Base-by-base conservation (phyloP, 2,888 invertebrate species). In the Venustoraphidia nigricollis region DNA sequence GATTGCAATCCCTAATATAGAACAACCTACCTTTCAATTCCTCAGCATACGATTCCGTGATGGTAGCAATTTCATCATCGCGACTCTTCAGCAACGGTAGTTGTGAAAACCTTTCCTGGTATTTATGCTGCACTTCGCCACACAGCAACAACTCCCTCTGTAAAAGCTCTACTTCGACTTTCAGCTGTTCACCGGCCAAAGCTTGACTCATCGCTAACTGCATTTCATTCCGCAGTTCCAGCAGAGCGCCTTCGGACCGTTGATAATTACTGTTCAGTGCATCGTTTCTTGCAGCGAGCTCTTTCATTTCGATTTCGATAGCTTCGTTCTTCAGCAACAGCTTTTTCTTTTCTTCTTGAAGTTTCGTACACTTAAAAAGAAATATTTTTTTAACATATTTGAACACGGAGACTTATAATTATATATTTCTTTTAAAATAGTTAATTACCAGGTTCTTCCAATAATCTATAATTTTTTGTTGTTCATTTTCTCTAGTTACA, bases 91-190 rank as follows among this genome's bases (percentile, higher is more conserved):
- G 60, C 34, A 67, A 64, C 17, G 68, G 63, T 17, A 74, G 57
- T 54, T 72, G 70, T 8, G 66, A 62, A 41, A 77, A 60, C 50
- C 67, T 67, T 57, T 77, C 75, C 34, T 70, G 66, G 56, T 73
- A 73, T 52, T 72, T 71, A 40, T 71, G 60, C 53, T 76, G 74
- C 17, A 74, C 64, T 59, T 78, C 77, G 2, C 77, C 75, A 59
- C 73, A 70, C 13, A 75, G 61, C 38, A 77, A 60, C 44, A 77
- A 63, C 56, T 77, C 74, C 17, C 69, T 67, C 57, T 76, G 76
- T 5, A 75, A 64, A 17, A 69, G 67, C 10, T 70, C 69, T 50
- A 77, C 56, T 55, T 77, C 73, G 34, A 67, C 66, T 51, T 71
- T 69, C 46, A 71, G 69, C 50, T 69, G 71, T 51, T 68, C 65